Evolutionary conservation across 2,113 vertebrate species (phyloP).

Genomic region (Trachemys scripta): DNA sequence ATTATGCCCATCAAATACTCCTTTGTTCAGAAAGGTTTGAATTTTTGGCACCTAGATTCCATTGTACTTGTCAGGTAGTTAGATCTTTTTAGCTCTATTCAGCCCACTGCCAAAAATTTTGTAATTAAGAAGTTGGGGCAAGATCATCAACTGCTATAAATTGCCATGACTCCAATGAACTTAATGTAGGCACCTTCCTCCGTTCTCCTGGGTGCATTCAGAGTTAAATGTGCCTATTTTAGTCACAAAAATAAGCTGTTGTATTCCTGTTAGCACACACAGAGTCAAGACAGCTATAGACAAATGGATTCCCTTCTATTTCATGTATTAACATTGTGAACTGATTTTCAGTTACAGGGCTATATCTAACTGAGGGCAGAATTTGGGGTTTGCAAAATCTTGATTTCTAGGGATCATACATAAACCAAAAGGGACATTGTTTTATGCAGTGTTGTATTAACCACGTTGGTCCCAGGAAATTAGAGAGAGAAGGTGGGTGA

Average conservation of each 20-base stretch:
- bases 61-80: neutral
- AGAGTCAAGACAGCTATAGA: neutral
- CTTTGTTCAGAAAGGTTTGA: neutral
- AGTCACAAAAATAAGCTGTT: neutral
- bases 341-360: neutral
- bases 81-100: neutral
- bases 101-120: neutral
- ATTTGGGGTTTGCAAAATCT: neutral
- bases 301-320: neutral
- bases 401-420: neutral
- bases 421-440: neutral
- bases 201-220: neutral
- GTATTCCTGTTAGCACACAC: neutral
- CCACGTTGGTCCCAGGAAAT: too few species aligned
- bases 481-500: too few species aligned
- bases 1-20: neutral
- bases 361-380: neutral
- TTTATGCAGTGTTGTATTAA: too few species aligned
- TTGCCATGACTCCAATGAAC: neutral
- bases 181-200: neutral
- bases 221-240: neutral
- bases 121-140: neutral
- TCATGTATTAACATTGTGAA: neutral
- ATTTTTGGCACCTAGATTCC: neutral
- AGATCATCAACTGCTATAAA: neutral